Evolutionary conservation across 1,140 invertebrate genomes (phyloP).

Genomic region (Cydia strobilella): DNA sequence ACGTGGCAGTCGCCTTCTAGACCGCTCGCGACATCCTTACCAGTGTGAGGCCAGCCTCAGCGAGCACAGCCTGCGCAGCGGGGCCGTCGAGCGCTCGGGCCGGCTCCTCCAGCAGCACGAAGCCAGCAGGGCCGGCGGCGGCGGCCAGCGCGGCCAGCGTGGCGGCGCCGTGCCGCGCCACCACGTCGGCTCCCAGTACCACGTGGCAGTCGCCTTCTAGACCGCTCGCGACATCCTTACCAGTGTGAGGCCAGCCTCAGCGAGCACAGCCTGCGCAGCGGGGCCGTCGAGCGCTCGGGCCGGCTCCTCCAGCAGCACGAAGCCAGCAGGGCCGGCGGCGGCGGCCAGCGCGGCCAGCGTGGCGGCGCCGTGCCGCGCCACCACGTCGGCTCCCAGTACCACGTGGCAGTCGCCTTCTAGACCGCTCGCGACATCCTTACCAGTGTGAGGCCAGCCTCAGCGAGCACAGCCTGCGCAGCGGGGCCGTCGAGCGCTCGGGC

Average conservation of each 20-base stretch:
- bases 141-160: slow-evolving; percentile 81
- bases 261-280: slow-evolving; percentile 75
- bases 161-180: slow-evolving; percentile 77
- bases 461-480: slow-evolving; percentile 75
- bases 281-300: slow-evolving; percentile 78
- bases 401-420: slow-evolving; percentile 85
- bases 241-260: slow-evolving; percentile 69
- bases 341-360: slow-evolving; percentile 81
- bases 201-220: slow-evolving; percentile 85
- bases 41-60: slow-evolving; percentile 69
- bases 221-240: slow-evolving; percentile 67
- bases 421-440: slow-evolving; percentile 67
- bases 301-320: slow-evolving; percentile 89
- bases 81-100: slow-evolving; percentile 78
- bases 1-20: slow-evolving; percentile 85
- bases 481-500: slow-evolving; percentile 78
- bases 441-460: slow-evolving; percentile 69
- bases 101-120: slow-evolving; percentile 89
- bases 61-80: slow-evolving; percentile 75
- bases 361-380: slow-evolving; percentile 77
- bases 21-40: slow-evolving; percentile 67
- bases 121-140: slow-evolving; percentile 86
- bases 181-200: slow-evolving; percentile 82
- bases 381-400: slow-evolving; percentile 82
- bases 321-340: slow-evolving; percentile 86